A percentile compares a stretch with the other conserved stretches of the same genome.
Evolutionary conservation across 2,888 invertebrate species (phyloP).

Genomic region (Rotaria macrura): DNA sequence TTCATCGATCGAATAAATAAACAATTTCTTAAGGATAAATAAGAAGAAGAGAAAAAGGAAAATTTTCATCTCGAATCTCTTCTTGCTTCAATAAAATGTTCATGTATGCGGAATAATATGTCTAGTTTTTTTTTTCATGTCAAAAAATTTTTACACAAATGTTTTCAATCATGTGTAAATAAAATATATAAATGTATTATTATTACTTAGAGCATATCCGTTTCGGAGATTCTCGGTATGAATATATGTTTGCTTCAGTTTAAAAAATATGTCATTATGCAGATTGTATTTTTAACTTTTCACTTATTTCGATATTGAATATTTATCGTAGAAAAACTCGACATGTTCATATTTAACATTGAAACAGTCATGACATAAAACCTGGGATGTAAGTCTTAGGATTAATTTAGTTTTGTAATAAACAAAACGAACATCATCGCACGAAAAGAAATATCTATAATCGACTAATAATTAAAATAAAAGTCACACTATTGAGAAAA

Average conservation of each 20-base stretch:
- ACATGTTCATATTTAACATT: no score
- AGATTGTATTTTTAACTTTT: no score
- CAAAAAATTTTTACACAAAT: background rate
- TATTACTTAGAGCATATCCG: background rate
- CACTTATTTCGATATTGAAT: background rate
- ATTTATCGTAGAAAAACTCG: background rate
- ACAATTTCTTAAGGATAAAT: background rate
- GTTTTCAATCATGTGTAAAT: background rate
- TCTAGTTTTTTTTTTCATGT: background rate
- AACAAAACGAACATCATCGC: no score
- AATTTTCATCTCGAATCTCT: no score
- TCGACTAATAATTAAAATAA: no score
- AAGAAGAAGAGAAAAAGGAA: background rate
- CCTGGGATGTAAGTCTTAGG: no score
- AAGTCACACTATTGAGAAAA: no score
- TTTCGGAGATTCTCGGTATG: background rate
- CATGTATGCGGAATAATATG: background rate
- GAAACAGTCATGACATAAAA: no score
- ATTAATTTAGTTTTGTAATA: no score
- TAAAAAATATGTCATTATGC: no score
- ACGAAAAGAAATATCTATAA: no score
- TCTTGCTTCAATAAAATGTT: background rate
- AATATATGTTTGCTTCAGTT: background rate
- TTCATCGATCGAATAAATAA: constrained; percentile 3
- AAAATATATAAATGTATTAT: background rate